Percentiles rank a stretch among this genome's conserved stretches.
These are phyloP conservation scores for Serilophus lunatus DNA, from an alignment of 2,113 vertebrate species.

Conservation along the genomic window DNA sequence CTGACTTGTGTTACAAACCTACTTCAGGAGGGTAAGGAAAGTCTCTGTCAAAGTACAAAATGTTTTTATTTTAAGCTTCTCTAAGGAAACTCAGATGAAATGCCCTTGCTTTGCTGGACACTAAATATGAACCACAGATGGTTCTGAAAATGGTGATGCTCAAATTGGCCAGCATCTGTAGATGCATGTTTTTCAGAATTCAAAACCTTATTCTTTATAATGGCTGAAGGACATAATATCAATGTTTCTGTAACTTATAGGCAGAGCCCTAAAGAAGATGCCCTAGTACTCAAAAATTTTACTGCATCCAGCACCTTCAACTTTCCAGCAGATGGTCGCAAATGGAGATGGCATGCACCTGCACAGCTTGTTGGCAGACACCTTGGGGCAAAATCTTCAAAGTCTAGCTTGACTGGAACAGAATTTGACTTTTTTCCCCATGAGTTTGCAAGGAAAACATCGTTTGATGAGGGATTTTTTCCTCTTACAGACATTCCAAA, in stretches of 20 bases:
- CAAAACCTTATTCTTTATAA: background rate
- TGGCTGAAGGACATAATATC: background rate
- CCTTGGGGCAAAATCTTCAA: background rate
- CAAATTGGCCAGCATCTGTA: background rate
- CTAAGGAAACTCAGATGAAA: background rate
- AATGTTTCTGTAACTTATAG: background rate
- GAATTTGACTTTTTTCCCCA: background rate
- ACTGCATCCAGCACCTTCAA: background rate
- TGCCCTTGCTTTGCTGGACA: background rate
- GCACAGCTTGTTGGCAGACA: background rate
- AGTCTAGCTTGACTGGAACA: background rate
- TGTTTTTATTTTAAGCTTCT: background rate
- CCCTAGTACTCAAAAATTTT: background rate
- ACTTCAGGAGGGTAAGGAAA: background rate
- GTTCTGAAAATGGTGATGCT: background rate
- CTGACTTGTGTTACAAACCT: background rate
- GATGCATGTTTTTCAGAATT: background rate
- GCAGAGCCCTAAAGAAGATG: background rate
- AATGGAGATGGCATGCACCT: background rate
- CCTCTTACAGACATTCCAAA: background rate
- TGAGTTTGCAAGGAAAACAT: background rate
- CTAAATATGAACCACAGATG: background rate
- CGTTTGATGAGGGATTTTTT: background rate
- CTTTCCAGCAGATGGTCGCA: background rate
- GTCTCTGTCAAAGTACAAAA: background rate